phyloP scores from a whole-genome alignment of 2,113 vertebrate genomes.

The Zingel zingel region DNA sequence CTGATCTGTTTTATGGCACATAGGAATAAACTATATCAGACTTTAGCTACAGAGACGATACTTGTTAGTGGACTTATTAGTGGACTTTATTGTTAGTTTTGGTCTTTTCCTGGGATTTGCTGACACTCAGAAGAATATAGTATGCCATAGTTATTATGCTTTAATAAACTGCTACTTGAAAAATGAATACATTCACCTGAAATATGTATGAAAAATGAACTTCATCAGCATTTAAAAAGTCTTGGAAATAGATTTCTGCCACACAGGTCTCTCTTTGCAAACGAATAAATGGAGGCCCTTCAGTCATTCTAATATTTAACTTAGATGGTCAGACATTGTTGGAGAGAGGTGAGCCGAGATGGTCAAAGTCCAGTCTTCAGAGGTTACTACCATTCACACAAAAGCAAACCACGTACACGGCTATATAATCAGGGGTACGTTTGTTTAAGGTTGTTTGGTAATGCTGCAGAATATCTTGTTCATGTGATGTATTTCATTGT shows the following conservation, averaged over 20 bases:
- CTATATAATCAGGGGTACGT: neutral
- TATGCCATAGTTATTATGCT: neutral
- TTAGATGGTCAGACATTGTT: slow-evolving; percentile 39
- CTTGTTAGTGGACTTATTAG: too few species aligned
- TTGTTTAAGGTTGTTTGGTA: slow-evolving; percentile 25
- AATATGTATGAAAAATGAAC: neutral
- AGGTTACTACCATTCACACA: slow-evolving; percentile 43
- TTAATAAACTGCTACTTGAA: neutral
- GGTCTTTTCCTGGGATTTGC: neutral
- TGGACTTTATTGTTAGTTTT: neutral
- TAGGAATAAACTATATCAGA: neutral
- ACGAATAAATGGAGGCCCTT: slow-evolving; percentile 26
- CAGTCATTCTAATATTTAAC: slow-evolving; percentile 19
- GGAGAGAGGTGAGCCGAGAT: slow-evolving; percentile 42
- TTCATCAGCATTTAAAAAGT: slow-evolving; percentile 2
- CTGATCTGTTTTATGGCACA: neutral
- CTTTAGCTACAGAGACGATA: too few species aligned
- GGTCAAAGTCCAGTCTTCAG: slow-evolving; percentile 55
- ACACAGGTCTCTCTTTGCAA: neutral
- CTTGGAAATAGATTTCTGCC: neutral
- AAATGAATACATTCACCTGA: neutral
- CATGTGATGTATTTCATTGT: neutral
- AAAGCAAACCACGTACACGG: slow-evolving; percentile 24
- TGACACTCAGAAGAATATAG: neutral
- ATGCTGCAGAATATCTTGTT: neutral